A percentile compares a stretch with the other conserved stretches of the same genome.
Conservation (phyloP, 2,797 vertebrate species). For the Emys orbicularis region DNA sequence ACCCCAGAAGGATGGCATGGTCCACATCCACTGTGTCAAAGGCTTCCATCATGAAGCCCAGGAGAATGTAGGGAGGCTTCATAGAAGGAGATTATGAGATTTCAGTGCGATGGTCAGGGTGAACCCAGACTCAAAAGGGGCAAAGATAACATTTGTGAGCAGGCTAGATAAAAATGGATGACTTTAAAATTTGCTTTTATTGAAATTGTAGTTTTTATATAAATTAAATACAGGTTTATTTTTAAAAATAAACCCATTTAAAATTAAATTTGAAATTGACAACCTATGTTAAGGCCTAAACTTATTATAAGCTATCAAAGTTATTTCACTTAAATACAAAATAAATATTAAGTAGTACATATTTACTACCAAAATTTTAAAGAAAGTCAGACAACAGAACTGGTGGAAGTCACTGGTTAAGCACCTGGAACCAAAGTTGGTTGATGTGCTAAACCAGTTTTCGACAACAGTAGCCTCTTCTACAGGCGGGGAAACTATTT, state of each 20-base stretch:
- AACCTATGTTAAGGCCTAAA: not conserved
- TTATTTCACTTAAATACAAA: not conserved
- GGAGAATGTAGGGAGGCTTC: constrained; percentile 43
- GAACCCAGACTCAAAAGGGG: constrained; percentile 40
- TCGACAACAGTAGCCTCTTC: not conserved
- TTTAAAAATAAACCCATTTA: not conserved
- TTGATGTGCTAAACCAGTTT: not conserved
- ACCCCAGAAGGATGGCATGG: not conserved
- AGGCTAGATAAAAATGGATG: constrained; percentile 31
- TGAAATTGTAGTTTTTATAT: not conserved
- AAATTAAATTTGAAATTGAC: not conserved
- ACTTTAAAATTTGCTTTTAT: not conserved
- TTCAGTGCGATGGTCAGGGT: constrained; percentile 16
- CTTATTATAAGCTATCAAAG: not conserved
- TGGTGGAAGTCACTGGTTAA: not conserved
- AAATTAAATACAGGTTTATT: not conserved
- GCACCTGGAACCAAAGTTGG: not conserved
- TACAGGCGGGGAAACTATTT: not conserved
- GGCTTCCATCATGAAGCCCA: constrained; percentile 10
- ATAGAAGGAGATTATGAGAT: constrained; percentile 68
- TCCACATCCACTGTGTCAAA: constrained; percentile 51
- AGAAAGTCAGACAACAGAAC: not conserved
- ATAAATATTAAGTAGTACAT: not conserved
- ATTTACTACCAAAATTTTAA: not conserved
- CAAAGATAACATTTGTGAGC: constrained; percentile 47